A percentile compares a stretch with the other conserved stretches of the same genome.
phyloP scores from a whole-genome alignment of 2,797 vertebrate species.

The Anabacerthia variegaticeps region DNA sequence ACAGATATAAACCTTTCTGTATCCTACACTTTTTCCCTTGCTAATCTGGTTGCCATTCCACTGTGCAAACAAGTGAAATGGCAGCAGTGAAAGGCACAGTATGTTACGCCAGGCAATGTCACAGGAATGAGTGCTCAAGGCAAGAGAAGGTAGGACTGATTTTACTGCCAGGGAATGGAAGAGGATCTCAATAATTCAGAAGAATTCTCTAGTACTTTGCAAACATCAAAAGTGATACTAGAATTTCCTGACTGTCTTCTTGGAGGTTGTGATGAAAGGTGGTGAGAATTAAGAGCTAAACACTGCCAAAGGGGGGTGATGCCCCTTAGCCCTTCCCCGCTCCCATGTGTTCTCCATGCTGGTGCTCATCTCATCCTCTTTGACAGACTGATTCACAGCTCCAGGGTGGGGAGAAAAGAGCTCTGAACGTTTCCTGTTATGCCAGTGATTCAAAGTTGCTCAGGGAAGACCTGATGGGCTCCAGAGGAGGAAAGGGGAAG shows the following conservation, averaged over 20 bases:
- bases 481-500: background rate
- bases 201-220: background rate
- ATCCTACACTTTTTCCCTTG: background rate
- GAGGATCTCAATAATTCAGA: background rate
- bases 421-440: background rate
- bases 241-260: background rate
- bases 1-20: background rate
- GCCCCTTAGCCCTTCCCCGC: background rate
- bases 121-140: background rate
- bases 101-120: background rate
- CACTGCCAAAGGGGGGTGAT: background rate
- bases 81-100: fast-evolving
- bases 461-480: background rate
- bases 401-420: background rate
- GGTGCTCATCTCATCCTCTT: background rate
- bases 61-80: background rate
- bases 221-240: background rate
- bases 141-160: background rate
- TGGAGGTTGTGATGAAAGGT: background rate
- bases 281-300: background rate
- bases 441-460: background rate
- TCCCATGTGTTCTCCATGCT: background rate
- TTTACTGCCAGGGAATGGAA: background rate
- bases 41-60: background rate
- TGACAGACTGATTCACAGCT: background rate